These are phyloP conservation scores for Orthosia gothica DNA, from an alignment of 2,888 invertebrate genomes.

Conservation along the genomic window DNA sequence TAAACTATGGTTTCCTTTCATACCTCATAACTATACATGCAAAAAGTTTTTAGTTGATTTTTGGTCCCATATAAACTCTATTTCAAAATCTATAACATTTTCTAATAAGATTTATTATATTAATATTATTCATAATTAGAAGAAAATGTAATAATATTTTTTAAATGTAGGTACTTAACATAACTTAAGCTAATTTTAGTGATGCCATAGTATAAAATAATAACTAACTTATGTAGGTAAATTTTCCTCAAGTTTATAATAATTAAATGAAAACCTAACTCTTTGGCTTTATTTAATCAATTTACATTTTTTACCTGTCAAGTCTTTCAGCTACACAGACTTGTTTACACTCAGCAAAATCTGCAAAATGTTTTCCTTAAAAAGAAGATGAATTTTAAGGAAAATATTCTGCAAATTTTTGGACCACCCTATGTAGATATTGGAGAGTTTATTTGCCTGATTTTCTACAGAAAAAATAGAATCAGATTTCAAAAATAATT, in stretches of 20 bases:
- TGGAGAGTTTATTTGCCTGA: not conserved
- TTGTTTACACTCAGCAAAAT: no score
- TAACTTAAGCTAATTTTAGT: not conserved
- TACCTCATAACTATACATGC: not conserved
- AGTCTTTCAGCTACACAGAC: not conserved
- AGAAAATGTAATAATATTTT: no score
- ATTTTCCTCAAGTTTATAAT: not conserved
- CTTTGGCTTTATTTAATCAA: no score
- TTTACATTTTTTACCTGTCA: no score
- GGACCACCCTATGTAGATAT: not conserved
- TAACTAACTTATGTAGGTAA: not conserved
- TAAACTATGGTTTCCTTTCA: slow-evolving; percentile 44
- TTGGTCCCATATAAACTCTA: not conserved
- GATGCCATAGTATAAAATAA: not conserved
- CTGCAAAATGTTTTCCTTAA: no score
- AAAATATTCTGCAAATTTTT: no score
- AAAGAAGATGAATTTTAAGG: no score
- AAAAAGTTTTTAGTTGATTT: not conserved
- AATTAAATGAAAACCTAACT: not conserved
- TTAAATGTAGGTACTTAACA: no score
- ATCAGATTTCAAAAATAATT: no score
- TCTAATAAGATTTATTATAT: no score
- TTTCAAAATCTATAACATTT: no score
- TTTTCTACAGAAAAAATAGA: not conserved
- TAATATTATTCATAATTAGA: no score